Evolutionary conservation across 2,797 vertebrate species (phyloP), one percentile per base, ranked within the genome.

Genomic region (Peromyscus attwateri): DNA sequence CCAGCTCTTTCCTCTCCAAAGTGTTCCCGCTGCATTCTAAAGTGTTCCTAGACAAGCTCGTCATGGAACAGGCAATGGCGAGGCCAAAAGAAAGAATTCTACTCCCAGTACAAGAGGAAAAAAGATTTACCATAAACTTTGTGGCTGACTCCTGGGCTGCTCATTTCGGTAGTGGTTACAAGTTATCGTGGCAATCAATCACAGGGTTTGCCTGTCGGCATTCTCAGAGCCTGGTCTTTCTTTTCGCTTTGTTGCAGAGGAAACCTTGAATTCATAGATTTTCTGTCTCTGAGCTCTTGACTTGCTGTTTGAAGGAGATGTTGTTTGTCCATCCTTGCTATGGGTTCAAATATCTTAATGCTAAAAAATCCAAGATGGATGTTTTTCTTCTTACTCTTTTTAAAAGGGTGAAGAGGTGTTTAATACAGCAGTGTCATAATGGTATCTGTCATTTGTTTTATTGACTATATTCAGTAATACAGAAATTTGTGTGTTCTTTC

Each of bases 371-470:
- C 37, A 87, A 87, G 34, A 29, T 52, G 46, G 88, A 23, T 10
- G 68, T 64, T 95, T 88, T 92, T 5, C 14, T 76, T 83, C 76
- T 89, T 88, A 17, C 12, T 43, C 25, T 62, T 94, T 55, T 52
- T 87, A 23, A 96, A 95, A 81, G 13, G 19, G 29, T 55, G 62
- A 9, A 89, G 75, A 92, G 73, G 64, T 70, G 12, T 87, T 91
- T 91, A 75, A 85, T 73, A 34, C 94, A 80, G 60, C 25, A 52
- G 13, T 82, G 64, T 89, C 34, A 60, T 46, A 81, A 55, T 79
- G 40, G 29, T 64, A 40, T 5, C 0, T 57, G 1, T 87, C 87
- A 95, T 25, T 95, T 91, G n/a, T 81, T 89, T 87, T 49, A 93
- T 3, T 95, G 83, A 29, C 27, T 49, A 55, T 23, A 70, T 25